Base-by-base conservation (phyloP, 2,888 invertebrate genomes). In the Acrobasis consociella region DNA sequence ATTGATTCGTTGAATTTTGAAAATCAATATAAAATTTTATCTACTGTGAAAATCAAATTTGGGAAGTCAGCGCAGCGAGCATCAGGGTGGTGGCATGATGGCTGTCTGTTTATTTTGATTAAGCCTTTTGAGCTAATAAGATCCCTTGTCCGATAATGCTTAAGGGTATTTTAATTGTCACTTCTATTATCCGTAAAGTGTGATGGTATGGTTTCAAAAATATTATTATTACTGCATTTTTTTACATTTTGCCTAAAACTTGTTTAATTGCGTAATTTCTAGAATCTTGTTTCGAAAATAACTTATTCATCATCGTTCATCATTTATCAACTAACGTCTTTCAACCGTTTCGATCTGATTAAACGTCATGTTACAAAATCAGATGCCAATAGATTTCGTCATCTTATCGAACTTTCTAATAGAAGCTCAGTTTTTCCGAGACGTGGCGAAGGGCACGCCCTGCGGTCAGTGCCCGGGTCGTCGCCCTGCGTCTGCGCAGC, bases 401-500 rank as follows among this genome's bases (percentile, higher is more conserved):
- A 51, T 60, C 51, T 17, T 64, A 64, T 61, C 42, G 55, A 67
- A 70, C 70, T 74, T 74, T 71, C 70, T 68, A 74, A 55, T 63
- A 60, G 61, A 53, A 51, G 68, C 70, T 68, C 72, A 69, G 69
- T 68, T 67, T 67, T 67, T 71, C 69, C 67, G 66, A 64, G 67
- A 64, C 65, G 71, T 67, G 69, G 69, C 67, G 76, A 76, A 81
- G 81, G 80, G 82, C 81, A 70, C 73, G 78, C 77, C 76, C 78
- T 72, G 73, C 73, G 82, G 82, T 81, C 83, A 72, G 69, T 77
- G 82, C 76, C 81, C 82, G 77, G 82, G 81, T 82, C 82, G 77
- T 70, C 76, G 78, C 66, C 79, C 80, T 70, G 72, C 77, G 75
- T 72, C 49, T 58, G 75, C 78, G 75, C 78, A 77, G 73, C 74